A percentile compares a stretch with the other conserved stretches of the same genome.
phyloP scores from a whole-genome alignment of 2,888 invertebrate genomes.

The Drymonia ruficornis region DNA sequence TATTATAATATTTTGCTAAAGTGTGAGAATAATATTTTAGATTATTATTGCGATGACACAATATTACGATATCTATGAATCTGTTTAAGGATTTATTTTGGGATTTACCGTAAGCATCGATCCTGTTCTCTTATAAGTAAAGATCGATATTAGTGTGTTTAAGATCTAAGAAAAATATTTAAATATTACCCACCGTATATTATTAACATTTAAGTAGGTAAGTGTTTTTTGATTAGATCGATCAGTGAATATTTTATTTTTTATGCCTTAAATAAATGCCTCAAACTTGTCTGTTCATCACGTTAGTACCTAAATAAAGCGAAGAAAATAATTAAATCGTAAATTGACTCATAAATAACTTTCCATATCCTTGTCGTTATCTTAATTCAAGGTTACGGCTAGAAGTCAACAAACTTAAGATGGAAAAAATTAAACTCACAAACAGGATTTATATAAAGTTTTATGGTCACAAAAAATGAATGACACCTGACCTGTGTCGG shows the following conservation, averaged over 20 bases:
- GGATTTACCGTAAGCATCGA: no score
- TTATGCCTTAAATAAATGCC: no score
- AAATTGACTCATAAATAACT: background rate
- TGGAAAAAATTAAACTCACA: conserved; percentile 14
- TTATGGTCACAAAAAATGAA: background rate
- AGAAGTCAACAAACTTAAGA: background rate
- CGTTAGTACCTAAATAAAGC: background rate
- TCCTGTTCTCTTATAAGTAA: no score
- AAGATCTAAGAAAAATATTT: no score
- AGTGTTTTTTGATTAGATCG: no score
- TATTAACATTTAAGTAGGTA: no score
- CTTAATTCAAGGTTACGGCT: background rate
- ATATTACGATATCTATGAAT: conserved; percentile 11
- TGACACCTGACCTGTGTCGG: conserved; percentile 9
- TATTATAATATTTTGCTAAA: conserved; percentile 17
- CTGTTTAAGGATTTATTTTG: no score
- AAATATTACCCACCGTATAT: no score
- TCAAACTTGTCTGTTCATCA: background rate
- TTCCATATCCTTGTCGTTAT: background rate
- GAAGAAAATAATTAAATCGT: background rate
- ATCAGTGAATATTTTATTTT: no score
- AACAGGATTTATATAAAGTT: conserved; percentile 7
- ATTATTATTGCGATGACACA: conserved; percentile 12
- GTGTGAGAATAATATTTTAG: conserved; percentile 30
- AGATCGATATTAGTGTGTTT: no score